Evolutionary conservation across 2,888 invertebrate species (phyloP), one percentile per base, ranked within the genome.

Genomic region (Lamellibrachia satsuma): DNA sequence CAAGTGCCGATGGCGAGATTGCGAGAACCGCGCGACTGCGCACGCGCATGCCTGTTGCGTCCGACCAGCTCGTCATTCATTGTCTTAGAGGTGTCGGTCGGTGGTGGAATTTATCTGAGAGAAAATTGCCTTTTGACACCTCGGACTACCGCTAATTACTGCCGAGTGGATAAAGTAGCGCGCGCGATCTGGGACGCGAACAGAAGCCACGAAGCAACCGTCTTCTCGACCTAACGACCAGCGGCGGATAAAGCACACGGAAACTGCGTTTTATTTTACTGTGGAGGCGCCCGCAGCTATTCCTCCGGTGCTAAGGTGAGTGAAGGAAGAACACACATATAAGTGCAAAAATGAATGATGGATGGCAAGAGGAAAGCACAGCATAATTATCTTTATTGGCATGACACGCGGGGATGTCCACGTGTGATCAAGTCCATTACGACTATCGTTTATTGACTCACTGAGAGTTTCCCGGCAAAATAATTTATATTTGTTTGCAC

Each of bases 91-190:
- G 75, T 75, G 75, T 75, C 75, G 75, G 75, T n/a, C 75, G 75
- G 75, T 22, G 75, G 75, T 75, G 75, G 75, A 75, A 75, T 75
- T 75, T 75, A 75, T 75, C 75, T 75, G 75, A 75, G 75, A 75
- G 75, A 75, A 75, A 75, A 75, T 75, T 75, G 75, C 75, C 75
- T 75, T 75, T 75, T 75, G 75, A 75, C 75, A 75, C 75, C 75
- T 75, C 75, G 75, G 15, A 22, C 15, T n/a, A 75, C 75, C 75
- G 75, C 75, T 75, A 75, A 75, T 75, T 75, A 75, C 75, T n/a
- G 75, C 75, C 1, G 75, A 75, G 75, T 22, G 75, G 15, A 75
- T 75, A 75, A 75, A 75, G 75, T 6, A 22, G 75, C 75, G 75
- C 2, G 75, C n/a, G 22, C 75, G 75, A n/a, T 22, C 75, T 75